These are phyloP conservation scores for Euplagia quadripunctaria DNA, from an alignment of 2,888 invertebrate genomes.

Conservation along the genomic window DNA sequence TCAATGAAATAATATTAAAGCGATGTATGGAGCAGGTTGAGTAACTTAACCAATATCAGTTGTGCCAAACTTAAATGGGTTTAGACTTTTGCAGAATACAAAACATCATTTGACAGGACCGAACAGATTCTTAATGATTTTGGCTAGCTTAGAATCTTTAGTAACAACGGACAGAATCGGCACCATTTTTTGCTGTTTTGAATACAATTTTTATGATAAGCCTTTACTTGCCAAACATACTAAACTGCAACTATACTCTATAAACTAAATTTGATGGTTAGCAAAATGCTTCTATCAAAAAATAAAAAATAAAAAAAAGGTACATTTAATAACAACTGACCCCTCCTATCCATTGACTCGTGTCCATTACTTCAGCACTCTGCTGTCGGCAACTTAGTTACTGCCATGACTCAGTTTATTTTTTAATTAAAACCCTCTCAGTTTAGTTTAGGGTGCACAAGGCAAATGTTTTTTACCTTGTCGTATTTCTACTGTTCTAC, in stretches of 20 bases:
- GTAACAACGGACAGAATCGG: too few species aligned
- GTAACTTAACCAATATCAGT: neutral
- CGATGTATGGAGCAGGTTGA: neutral
- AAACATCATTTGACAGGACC: neutral
- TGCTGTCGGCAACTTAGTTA: slow-evolving; percentile 58
- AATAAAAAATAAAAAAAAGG: too few species aligned
- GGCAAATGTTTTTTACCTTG: slow-evolving; percentile 34
- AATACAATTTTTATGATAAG: too few species aligned
- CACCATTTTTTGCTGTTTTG: too few species aligned
- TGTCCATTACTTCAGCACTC: slow-evolving; percentile 63
- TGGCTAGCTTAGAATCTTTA: too few species aligned
- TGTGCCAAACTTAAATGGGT: neutral
- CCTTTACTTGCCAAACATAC: too few species aligned
- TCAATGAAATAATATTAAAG: too few species aligned
- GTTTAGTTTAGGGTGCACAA: slow-evolving; percentile 46
- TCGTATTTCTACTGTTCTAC: slow-evolving; percentile 4
- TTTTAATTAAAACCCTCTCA: slow-evolving; percentile 38
- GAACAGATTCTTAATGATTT: neutral
- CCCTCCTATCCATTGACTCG: slow-evolving; percentile 32
- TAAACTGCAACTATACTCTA: too few species aligned
- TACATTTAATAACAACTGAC: slow-evolving; percentile 4
- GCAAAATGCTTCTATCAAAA: too few species aligned
- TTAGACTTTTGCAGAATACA: neutral
- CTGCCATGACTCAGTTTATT: slow-evolving; percentile 63
- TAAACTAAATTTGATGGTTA: too few species aligned